Base-by-base conservation (phyloP, 2,113 vertebrate species). In the Uropsilus gracilis region DNA sequence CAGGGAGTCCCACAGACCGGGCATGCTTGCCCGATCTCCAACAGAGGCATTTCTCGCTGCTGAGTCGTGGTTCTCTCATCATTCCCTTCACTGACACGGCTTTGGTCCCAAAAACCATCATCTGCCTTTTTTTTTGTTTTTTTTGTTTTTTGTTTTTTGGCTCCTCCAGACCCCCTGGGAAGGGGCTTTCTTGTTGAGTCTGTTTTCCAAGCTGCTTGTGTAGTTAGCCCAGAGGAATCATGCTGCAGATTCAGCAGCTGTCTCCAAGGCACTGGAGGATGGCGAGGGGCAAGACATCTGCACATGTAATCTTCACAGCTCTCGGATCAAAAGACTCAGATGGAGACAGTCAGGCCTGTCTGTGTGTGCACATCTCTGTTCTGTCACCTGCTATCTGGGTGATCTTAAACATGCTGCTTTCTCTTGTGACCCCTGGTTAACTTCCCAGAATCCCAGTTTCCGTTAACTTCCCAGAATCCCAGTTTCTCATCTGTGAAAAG, bases 1-100 rank as follows among this genome's bases (percentile, higher is more conserved):
- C 95, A 61, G 28, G 18, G 90, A 96, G 95, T 97, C 95, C 80
- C 96, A 94, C 96, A 95, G 91, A 85, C 80, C 50, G 73, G 93
- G 66, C 93, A 24, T 2, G 59, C 71, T 68, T 28, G 8, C 85
- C 68, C 42, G 84, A 93, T 80, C 86, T n/a, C 83, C 80, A 3
- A 3, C 61, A 72, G 91, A 91, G 46, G 30, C 64, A 1, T 7
- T 82, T 94, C 14, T 46, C 50, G 75, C 88, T 83, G 83, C 22
- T 3, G 83, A 96, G 94, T 91, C 95, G 87, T 87, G 96, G 91
- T 90, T 92, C 95, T 84, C 69, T 85, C 89, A 82, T 90, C 39
- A 0, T 57, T 94, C 3, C n/a, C 68, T 59, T 95, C 84, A 3
- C 55, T 96, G 96, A 81, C 91, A 91, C 4, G 55, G 57, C 78